Base-by-base conservation (phyloP, 2,113 vertebrate species). In the Nannobrachium achirus region DNA sequence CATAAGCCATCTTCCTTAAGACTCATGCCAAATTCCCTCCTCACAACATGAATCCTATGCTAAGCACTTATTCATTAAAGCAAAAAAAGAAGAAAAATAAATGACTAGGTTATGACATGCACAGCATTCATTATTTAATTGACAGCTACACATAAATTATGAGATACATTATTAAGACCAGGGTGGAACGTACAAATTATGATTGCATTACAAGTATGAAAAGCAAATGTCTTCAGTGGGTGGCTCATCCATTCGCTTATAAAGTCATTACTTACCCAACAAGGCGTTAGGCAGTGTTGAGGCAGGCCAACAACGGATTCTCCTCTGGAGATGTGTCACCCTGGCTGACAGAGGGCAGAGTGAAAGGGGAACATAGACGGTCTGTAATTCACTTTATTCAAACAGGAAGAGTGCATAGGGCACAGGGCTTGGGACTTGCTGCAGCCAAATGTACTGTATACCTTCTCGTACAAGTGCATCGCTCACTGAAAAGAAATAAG, bases 321-420 rank as follows among this genome's bases (percentile, higher is more conserved):
- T 61, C 33, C 25, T 40, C 51, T 52, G 14, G 64, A 40, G 55
- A 2, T 51, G 39, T 59, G 42, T 60, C 49, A 15, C 41, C 18
- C 13, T 33, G 64, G 10, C 46, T 66, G n/a, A 10, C 10, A 45
- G 56, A 46, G 44, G 5, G 0, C 1, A 70, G 55, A 77, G 16
- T 79, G 81, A 74, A 81, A 76, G 69, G 56, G 63, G 75, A 88
- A 87, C 66, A 59, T 45, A 64, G 53, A 59, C 66, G 72, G 44
- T 8, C 8, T 69, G 0, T 85, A 78, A 88, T 79, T 82, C 51
- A 85, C 60, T 75, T 15, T 67, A 68, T 7, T 13, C 2, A 76
- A 73, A 70, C 64, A 87, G 80, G 75, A 89, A 89, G 66, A 48
- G 8, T 44, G 16, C 25, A 33, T 33, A 33, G 25, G 25, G 25